These are phyloP conservation scores for Argentina silus DNA, from an alignment of 2,797 vertebrate genomes.

Conservation along the genomic window DNA sequence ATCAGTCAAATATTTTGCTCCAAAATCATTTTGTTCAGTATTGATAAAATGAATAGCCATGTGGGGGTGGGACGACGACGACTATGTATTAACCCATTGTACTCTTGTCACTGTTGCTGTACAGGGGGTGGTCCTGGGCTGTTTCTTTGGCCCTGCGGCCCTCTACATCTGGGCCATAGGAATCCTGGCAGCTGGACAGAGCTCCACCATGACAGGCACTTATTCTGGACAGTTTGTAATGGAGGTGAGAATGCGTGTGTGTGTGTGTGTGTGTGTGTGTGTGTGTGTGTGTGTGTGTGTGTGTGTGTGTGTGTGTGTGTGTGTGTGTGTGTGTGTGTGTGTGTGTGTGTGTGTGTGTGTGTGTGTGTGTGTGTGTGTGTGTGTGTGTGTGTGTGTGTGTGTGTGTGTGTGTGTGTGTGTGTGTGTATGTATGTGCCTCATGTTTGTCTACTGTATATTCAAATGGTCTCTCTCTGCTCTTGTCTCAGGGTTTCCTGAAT, in stretches of 20 bases:
- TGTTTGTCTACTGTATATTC: too few relatives aligned
- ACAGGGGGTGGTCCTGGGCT: slow-evolving; percentile 87
- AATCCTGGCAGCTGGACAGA: slow-evolving; percentile 96
- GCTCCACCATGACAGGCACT: slow-evolving; percentile 97
- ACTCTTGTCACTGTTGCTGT: neutral
- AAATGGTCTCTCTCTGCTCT: neutral
- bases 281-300: neutral
- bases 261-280: neutral
- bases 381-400: too few relatives aligned
- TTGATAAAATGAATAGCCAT: neutral
- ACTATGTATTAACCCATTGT: neutral
- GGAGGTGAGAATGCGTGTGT: slow-evolving; percentile 82
- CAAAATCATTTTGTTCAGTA: neutral
- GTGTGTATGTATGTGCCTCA: neutral
- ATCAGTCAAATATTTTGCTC: neutral
- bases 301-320: neutral
- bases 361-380: neutral
- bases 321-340: too few relatives aligned
- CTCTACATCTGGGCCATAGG: slow-evolving; percentile 97
- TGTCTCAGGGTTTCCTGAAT: slow-evolving; percentile 89
- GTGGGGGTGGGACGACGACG: neutral
- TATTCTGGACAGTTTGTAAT: slow-evolving; percentile 98
- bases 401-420: too few relatives aligned
- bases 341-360: neutral
- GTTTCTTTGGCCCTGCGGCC: slow-evolving; percentile 90